Conservation (phyloP, 2,113 vertebrate genomes). For the Dolichallabes microphthalmus region DNA sequence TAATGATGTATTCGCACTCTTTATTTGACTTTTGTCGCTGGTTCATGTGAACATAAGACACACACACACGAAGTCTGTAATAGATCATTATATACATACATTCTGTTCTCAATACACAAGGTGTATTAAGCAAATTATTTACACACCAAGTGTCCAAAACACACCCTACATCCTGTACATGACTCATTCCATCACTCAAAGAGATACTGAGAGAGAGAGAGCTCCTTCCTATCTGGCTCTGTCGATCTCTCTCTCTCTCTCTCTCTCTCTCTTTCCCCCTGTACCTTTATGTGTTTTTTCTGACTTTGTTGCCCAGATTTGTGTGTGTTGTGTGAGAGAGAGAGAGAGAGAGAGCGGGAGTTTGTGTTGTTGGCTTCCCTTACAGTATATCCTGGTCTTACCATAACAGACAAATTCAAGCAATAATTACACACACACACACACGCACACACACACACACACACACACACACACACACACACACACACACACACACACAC, state of each 20-base stretch:
- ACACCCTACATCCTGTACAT: slow-evolving; percentile 23
- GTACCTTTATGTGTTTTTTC: not conserved
- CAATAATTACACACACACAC: no score
- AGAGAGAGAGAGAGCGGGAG: no score
- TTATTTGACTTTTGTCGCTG: not conserved
- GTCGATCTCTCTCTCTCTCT: not conserved
- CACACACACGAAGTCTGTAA: not conserved
- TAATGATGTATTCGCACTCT: not conserved
- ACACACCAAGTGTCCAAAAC: not conserved
- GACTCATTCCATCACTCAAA: not conserved
- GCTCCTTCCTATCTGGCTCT: no score
- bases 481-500: slow-evolving; percentile 1
- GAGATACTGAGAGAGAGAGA: no score
- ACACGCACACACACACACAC: not conserved
- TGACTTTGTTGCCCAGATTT: no score
- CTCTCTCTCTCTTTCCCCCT: not conserved
- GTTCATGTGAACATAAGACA: slow-evolving; percentile 18
- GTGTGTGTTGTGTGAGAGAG: no score
- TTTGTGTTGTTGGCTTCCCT: not conserved
- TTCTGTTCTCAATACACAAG: slow-evolving; percentile 7
- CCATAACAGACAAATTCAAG: not conserved
- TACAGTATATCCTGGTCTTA: not conserved
- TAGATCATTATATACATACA: not conserved
- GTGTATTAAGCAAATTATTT: not conserved
- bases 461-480: not conserved